Evolutionary conservation across 30 jellyfish, hydroid and myxozoan species (phyloP), one percentile per base, ranked within the genome.

Genomic region (Hydra vulgaris): DNA sequence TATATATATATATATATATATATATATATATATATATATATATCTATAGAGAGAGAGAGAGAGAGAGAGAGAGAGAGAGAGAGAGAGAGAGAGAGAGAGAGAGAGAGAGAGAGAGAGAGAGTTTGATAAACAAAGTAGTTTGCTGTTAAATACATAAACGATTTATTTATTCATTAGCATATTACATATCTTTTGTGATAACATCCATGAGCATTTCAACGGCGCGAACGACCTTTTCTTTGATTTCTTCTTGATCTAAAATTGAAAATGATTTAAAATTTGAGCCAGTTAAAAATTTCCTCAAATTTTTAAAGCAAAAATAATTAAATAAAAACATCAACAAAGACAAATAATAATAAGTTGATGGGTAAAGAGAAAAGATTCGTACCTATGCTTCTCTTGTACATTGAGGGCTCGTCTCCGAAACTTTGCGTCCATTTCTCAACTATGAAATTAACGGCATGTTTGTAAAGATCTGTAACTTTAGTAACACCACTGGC

Each of bases 401-500:
- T 40, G 61, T 40, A 40, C 61, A 40, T 40, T 3, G 61, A 40
- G 61, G 61, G 61, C 61, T 40, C 61, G 12, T 40, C 61, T 40
- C 61, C 61, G 12, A 40, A 40, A 12, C 61, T 40, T 12, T 40
- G 61, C 8, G 61, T 40, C 61, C 61, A 40, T 61, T 27, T 17
- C 1, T 78, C 85, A 23, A 61, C 85, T 55, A 78, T n/a, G 54
- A 53, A 61, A 15, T 78, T 56, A 15, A 25, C 27, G 12, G 66
- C 85, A 1, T 52, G 21, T 15, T 18, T 61, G 53, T 15, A 21
- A 66, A 61, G 66, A 16, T 17, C 27, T 26, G 27, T 23, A 16
- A 66, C 54, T 7, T 22, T 78, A 8, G 85, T 78, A 54, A 53
- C 79, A 15, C 85, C 85, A 22, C 55, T 8, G 27, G 85, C 85